These are phyloP conservation scores for Diabrotica undecimpunctata DNA, from an alignment of 1,140 invertebrate species.

Conservation along the genomic window DNA sequence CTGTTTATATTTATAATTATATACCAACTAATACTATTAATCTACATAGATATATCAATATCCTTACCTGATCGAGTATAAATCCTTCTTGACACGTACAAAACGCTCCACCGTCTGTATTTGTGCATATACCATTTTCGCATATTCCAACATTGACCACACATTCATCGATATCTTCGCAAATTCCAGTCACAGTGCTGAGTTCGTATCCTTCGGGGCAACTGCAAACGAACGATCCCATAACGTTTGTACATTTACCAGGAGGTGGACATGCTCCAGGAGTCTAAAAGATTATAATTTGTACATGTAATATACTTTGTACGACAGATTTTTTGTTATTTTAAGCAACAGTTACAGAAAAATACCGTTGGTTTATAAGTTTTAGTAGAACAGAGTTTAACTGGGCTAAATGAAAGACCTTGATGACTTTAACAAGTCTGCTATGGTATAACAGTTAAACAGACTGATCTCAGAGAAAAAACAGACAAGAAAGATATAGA, in stretches of 20 bases:
- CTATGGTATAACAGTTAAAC: too few species aligned
- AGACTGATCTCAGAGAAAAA: too few species aligned
- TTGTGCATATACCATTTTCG: constrained; percentile 51
- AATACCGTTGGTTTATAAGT: too few species aligned
- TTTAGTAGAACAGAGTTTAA: too few species aligned
- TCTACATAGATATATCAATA: not conserved
- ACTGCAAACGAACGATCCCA: constrained; percentile 65
- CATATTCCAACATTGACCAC: constrained; percentile 53
- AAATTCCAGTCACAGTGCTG: constrained; percentile 58
- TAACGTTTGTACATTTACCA: constrained; percentile 66
- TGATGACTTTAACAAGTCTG: too few species aligned
- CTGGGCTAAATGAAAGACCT: too few species aligned
- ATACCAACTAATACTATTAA: too few species aligned
- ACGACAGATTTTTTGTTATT: too few species aligned
- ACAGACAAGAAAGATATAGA: too few species aligned
- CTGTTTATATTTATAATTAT: too few species aligned
- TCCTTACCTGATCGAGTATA: constrained; percentile 27
- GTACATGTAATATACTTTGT: not conserved
- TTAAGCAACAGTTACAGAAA: too few species aligned
- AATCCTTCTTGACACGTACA: constrained; percentile 56
- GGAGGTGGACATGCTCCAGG: constrained; percentile 58
- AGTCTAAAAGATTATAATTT: constrained; percentile 45
- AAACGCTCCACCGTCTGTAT: constrained; percentile 50
- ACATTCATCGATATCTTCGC: constrained; percentile 55
- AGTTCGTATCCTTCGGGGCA: constrained; percentile 67